A percentile compares a stretch with the other conserved stretches of the same genome.
These are phyloP conservation scores for Mus caroli DNA, from an alignment of 2,797 vertebrate genomes.

Conservation along the genomic window DNA sequence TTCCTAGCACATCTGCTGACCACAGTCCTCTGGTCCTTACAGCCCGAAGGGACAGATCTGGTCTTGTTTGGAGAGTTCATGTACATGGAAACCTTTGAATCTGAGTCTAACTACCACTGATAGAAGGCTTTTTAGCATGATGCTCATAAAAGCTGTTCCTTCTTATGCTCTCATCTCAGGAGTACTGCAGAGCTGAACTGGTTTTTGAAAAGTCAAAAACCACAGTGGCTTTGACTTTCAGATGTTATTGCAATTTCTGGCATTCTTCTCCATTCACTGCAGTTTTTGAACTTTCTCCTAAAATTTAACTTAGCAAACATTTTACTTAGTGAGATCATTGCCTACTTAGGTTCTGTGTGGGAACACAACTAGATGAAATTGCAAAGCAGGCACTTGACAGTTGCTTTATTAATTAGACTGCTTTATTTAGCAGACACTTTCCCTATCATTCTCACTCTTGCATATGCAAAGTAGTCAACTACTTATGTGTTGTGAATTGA, in stretches of 20 bases:
- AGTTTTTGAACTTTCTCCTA: not conserved
- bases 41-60: no score
- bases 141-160: not conserved
- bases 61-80: no score
- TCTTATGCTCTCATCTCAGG: not conserved
- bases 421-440: conserved; percentile 74
- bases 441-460: not conserved
- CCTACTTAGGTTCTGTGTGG: not conserved
- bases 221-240: not conserved
- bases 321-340: not conserved
- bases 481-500: conserved; percentile 48
- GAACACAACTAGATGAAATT: not conserved
- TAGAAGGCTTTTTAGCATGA: not conserved
- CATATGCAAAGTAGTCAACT: conserved; percentile 48
- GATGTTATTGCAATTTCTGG: not conserved
- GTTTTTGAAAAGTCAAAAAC: not conserved
- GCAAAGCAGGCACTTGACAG: not conserved
- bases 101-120: no score
- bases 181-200: not conserved
- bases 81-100: no score
- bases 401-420: conserved; percentile 74
- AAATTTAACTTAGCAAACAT: not conserved
- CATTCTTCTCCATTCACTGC: not conserved
- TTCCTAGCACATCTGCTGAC: no score
- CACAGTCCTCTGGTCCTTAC: no score